These are phyloP conservation scores for Rattus rattus DNA, from an alignment of 2,113 vertebrate genomes.

Conservation along the genomic window DNA sequence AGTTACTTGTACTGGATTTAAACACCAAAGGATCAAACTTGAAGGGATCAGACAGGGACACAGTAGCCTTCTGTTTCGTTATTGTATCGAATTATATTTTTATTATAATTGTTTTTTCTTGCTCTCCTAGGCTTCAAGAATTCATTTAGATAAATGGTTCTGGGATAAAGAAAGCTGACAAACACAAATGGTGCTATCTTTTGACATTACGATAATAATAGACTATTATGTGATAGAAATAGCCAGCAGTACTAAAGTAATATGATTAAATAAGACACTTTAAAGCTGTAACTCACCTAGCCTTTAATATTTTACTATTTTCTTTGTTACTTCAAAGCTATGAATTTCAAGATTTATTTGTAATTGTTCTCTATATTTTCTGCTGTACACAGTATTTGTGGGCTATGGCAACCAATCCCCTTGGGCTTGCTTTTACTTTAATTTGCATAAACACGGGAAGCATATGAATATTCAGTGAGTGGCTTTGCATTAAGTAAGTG, in stretches of 20 bases:
- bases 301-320: slow-evolving; percentile 79
- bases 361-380: slow-evolving; percentile 82
- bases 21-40: neutral
- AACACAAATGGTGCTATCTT: slow-evolving; percentile 71
- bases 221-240: slow-evolving; percentile 72
- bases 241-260: slow-evolving; percentile 72
- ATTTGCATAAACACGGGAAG: slow-evolving; percentile 98
- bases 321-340: slow-evolving; percentile 76
- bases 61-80: slow-evolving; percentile 66
- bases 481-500: slow-evolving; percentile 92
- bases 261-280: slow-evolving; percentile 81
- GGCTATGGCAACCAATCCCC: slow-evolving; percentile 86
- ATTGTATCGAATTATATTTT: slow-evolving; percentile 56
- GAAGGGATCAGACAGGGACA: slow-evolving; percentile 63
- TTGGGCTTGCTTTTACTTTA: slow-evolving; percentile 85
- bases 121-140: slow-evolving; percentile 65
- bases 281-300: slow-evolving; percentile 75
- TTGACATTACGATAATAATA: slow-evolving; percentile 74
- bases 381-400: slow-evolving; percentile 81
- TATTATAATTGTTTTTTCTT: slow-evolving; percentile 70
- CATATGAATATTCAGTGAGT: slow-evolving; percentile 98
- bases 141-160: slow-evolving; percentile 68
- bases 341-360: slow-evolving; percentile 84
- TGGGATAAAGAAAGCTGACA: slow-evolving; percentile 78
- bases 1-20: slow-evolving; percentile 48